These are phyloP conservation scores for Neelides sp. DNA, from an alignment of 1,140 invertebrate genomes.

Conservation along the genomic window DNA sequence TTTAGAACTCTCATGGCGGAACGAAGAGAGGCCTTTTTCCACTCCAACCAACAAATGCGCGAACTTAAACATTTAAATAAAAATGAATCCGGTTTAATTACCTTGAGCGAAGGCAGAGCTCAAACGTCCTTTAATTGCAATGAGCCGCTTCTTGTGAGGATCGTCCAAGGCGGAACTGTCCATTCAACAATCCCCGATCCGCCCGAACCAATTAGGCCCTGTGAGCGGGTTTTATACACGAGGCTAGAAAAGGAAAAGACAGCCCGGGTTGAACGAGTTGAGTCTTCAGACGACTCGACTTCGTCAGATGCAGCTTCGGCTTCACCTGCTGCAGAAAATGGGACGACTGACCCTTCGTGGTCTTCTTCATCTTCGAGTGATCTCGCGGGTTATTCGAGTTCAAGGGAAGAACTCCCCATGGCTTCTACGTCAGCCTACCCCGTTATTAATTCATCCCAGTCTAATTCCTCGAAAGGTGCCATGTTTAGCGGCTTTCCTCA, in stretches of 20 bases:
- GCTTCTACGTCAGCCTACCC: neutral
- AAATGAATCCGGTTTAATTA: neutral
- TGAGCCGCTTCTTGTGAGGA: conserved; percentile 22
- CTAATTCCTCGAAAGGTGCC: neutral
- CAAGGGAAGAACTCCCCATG: conserved; percentile 13
- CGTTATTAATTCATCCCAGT: neutral
- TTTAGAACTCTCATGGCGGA: conserved; percentile 15
- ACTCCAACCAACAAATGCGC: conserved; percentile 5
- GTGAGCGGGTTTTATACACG: conserved; percentile 16
- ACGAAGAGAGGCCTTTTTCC: conserved; percentile 25
- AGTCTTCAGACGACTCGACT: conserved; percentile 23
- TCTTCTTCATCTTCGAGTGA: conserved; percentile 20
- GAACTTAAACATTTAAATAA: too few species aligned
- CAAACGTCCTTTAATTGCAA: neutral
- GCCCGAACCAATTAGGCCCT: neutral
- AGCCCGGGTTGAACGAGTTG: conserved; percentile 22
- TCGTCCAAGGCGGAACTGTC: conserved; percentile 12
- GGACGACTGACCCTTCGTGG: conserved; percentile 30
- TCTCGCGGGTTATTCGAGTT: conserved; percentile 19
- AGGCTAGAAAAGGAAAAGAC: conserved; percentile 18
- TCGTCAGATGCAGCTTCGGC: conserved; percentile 28
- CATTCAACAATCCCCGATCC: neutral
- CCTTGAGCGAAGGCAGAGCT: neutral
- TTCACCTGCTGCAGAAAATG: conserved; percentile 22
- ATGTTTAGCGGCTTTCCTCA: neutral